Evolutionary conservation across 37 sponge, comb jelly and placozoan genomes (phyloP).

Genomic region (Axinella damicornis): DNA sequence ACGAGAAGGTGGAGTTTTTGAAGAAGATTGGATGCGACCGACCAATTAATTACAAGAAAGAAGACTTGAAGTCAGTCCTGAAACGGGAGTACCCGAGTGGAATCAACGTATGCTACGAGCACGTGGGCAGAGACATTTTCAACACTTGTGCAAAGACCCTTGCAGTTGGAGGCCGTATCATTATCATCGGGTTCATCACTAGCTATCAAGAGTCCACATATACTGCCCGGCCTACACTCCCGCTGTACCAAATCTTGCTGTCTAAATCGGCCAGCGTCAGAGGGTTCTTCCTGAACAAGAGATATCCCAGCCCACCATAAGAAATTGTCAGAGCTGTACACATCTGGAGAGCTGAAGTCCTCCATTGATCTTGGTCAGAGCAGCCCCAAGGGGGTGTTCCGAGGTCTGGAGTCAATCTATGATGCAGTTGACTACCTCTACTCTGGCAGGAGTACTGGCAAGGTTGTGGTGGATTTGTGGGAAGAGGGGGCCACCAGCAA

Average conservation of each 20-base stretch:
- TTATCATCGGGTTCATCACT: conserved; percentile 76
- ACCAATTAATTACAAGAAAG: conserved; percentile 84
- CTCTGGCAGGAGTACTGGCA: conserved; percentile 62
- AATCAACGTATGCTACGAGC: conserved; percentile 78
- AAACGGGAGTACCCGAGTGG: conserved; percentile 74
- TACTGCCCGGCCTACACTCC: conserved; percentile 21
- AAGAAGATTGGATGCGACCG: conserved; percentile 73
- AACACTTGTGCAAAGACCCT: conserved; percentile 77
- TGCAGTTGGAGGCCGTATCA: conserved; percentile 66
- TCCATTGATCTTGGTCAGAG: conserved; percentile 58
- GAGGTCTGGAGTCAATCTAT: conserved; percentile 61
- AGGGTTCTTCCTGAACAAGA: conserved; percentile 71
- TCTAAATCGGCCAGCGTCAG: conserved; percentile 79
- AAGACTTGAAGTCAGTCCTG: conserved; percentile 59
- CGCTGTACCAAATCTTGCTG: conserved; percentile 57
- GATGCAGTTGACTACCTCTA: conserved; percentile 86
- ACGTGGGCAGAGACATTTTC: conserved; percentile 78
- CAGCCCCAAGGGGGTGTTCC: conserved; percentile 19
- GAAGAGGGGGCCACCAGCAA: neutral
- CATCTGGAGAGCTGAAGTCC: conserved; percentile 54
- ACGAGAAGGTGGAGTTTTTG: conserved; percentile 73
- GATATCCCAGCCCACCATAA: conserved; percentile 41
- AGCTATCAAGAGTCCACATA: conserved; percentile 38
- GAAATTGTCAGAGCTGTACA: conserved; percentile 39
- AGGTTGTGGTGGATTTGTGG: conserved; percentile 73